These are phyloP conservation scores for Liopterus haemorrhoidalis DNA, from an alignment of 2,888 invertebrate genomes.

Conservation along the genomic window DNA sequence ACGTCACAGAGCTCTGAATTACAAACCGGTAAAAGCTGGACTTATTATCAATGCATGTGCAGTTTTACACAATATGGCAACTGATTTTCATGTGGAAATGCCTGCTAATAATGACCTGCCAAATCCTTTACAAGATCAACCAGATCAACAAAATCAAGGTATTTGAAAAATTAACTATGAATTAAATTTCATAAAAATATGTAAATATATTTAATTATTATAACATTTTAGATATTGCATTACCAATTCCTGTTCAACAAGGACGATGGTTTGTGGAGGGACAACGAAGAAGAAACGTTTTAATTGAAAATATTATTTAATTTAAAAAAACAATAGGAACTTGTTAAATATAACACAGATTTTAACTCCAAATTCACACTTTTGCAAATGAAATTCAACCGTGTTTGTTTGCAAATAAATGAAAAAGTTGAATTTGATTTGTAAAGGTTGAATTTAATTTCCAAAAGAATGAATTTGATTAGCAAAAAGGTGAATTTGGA, in stretches of 20 bases:
- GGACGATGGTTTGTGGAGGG: neutral
- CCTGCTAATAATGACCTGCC: neutral
- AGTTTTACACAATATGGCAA: constrained; percentile 7
- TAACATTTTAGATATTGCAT: neutral
- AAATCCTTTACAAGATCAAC: too few species aligned
- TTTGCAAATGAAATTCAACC: neutral
- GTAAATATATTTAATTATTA: constrained; percentile 2
- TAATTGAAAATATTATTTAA: neutral
- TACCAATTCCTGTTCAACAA: neutral
- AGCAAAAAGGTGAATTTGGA: too few species aligned
- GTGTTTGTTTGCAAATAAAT: too few species aligned
- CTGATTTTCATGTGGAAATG: neutral
- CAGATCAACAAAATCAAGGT: neutral
- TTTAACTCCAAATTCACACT: neutral
- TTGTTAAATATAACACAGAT: neutral
- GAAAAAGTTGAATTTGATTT: too few species aligned
- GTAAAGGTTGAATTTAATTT: too few species aligned
- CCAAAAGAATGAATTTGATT: too few species aligned
- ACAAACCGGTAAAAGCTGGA: constrained; percentile 5
- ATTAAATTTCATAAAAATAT: too few species aligned
- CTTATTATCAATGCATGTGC: constrained; percentile 6
- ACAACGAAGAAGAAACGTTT: neutral
- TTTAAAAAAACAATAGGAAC: too few species aligned
- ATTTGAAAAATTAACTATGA: too few species aligned
- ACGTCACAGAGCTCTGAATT: constrained; percentile 8